These are phyloP conservation scores for Poecilus cupreus DNA, from an alignment of 2,888 invertebrate genomes.

Conservation along the genomic window DNA sequence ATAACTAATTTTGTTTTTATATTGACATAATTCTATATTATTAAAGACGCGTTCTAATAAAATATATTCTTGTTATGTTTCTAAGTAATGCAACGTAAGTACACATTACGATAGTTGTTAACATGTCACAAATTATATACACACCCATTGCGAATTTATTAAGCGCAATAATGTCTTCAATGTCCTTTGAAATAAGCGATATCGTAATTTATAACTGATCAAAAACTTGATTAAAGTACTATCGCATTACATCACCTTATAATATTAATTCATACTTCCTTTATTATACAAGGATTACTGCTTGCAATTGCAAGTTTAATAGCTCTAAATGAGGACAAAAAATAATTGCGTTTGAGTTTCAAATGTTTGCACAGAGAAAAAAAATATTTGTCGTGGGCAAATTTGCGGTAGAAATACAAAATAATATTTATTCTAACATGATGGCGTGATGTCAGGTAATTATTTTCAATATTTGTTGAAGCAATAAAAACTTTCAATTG, in stretches of 20 bases:
- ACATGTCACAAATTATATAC: conserved; percentile 22
- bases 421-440: conserved; percentile 1
- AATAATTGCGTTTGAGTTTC: neutral
- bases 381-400: neutral
- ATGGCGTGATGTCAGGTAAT: conserved; percentile 22
- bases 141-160: conserved; percentile 51
- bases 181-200: conserved; percentile 20
- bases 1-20: conserved; percentile 45
- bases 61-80: conserved; percentile 45
- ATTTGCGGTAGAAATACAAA: conserved; percentile 1
- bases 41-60: conserved; percentile 43
- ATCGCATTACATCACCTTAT: neutral
- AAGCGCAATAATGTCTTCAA: conserved; percentile 24
- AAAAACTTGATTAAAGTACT: neutral
- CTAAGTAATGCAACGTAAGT: neutral
- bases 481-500: conserved; percentile 31
- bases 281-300: neutral
- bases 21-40: conserved; percentile 57
- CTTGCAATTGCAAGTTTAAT: too few relatives aligned
- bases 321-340: neutral
- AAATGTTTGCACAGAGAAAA: too few relatives aligned
- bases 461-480: conserved; percentile 26
- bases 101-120: conserved; percentile 6
- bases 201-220: conserved; percentile 2
- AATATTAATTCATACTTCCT: neutral